A percentile compares a stretch with the other conserved stretches of the same genome.
These are phyloP conservation scores for Imbricaverruca yamaguchii DNA, from an alignment of 2,888 invertebrate species.

Conservation along the genomic window DNA sequence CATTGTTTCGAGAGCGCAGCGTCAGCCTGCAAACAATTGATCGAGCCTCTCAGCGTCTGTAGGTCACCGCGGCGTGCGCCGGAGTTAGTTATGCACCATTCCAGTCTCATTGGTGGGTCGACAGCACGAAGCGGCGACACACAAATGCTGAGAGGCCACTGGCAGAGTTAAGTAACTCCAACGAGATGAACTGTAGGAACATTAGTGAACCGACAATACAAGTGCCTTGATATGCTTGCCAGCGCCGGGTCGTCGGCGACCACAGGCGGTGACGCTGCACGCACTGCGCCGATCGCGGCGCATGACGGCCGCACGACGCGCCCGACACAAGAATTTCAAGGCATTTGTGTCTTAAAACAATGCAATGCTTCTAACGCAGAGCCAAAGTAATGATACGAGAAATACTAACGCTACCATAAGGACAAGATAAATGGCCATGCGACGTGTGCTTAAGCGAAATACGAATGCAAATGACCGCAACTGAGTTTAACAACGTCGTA, in stretches of 20 bases:
- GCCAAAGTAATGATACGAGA: conserved; percentile 12
- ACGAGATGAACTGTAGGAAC: not conserved
- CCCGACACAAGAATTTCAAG: not conserved
- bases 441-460: conserved; percentile 16
- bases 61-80: not conserved
- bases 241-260: not conserved
- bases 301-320: not conserved
- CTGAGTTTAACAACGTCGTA: not conserved
- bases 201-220: conserved; percentile 8
- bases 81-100: not conserved
- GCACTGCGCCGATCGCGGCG: not conserved
- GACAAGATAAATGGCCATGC: conserved; percentile 19
- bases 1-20: not conserved
- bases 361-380: conserved; percentile 11
- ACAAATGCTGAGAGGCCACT: conserved; percentile 2
- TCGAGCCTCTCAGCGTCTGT: not conserved
- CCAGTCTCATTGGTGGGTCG: not conserved
- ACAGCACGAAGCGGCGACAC: not conserved
- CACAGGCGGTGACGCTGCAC: not conserved
- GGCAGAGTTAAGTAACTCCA: not conserved
- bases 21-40: conserved; percentile 12
- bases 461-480: conserved; percentile 15
- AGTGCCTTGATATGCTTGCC: conserved; percentile 6
- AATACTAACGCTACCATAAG: conserved; percentile 13
- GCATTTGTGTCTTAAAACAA: conserved; percentile 14